These are phyloP conservation scores for Fulica atra DNA, from an alignment of 2,113 vertebrate genomes.

Conservation along the genomic window DNA sequence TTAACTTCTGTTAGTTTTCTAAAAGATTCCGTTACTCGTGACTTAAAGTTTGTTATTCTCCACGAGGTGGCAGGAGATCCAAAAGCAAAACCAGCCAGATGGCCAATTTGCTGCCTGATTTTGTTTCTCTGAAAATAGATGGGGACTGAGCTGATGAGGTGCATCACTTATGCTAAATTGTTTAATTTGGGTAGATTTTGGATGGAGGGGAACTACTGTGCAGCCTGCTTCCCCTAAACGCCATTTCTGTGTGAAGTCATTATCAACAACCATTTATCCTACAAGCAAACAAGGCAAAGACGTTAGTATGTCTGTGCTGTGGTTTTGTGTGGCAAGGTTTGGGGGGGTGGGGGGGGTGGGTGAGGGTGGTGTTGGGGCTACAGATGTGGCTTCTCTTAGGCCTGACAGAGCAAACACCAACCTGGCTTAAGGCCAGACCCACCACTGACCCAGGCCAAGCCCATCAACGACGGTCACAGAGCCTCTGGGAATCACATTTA, in stretches of 20 bases:
- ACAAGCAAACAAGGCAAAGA: background rate
- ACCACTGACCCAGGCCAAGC: too few relatives aligned
- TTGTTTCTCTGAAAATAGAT: background rate
- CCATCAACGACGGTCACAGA: too few relatives aligned
- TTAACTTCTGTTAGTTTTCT: background rate
- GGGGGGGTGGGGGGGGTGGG: too few relatives aligned
- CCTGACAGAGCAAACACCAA: too few relatives aligned
- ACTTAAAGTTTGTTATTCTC: background rate
- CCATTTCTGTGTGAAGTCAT: background rate
- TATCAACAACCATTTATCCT: background rate
- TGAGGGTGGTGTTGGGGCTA: too few relatives aligned
- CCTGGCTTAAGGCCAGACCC: too few relatives aligned
- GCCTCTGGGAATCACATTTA: too few relatives aligned
- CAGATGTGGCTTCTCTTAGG: too few relatives aligned
- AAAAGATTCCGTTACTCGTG: background rate
- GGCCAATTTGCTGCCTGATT: background rate
- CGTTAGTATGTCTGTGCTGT: background rate
- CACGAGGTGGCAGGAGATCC: conserved; percentile 44
- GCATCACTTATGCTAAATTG: background rate
- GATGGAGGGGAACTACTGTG: background rate
- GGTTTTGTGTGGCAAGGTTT: too few relatives aligned
- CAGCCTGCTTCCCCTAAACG: background rate
- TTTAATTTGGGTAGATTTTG: background rate
- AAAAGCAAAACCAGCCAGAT: background rate
- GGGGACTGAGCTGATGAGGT: background rate